A percentile compares a stretch with the other conserved stretches of the same genome.
Conservation (phyloP, 2,113 vertebrate genomes). For the Lethenteron reissneri region DNA sequence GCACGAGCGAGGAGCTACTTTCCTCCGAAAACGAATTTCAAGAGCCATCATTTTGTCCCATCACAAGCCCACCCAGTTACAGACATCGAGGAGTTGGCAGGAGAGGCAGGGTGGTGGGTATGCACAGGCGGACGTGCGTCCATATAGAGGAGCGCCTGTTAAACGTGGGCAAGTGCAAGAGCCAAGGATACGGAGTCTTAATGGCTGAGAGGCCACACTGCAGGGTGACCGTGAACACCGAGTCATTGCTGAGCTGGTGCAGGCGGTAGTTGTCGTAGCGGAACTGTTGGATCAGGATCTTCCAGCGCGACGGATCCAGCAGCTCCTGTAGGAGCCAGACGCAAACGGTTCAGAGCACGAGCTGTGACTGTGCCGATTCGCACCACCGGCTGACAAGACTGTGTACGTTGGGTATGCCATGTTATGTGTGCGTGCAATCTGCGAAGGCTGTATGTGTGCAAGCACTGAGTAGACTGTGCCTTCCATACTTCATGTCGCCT, state of each 20-base stretch:
- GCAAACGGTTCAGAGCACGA: too few species aligned
- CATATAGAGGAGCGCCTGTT: too few species aligned
- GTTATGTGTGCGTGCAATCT: too few species aligned
- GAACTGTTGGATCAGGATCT: constrained; percentile 96
- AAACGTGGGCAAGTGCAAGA: neutral
- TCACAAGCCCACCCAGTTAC: neutral
- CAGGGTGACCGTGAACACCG: constrained; percentile 90
- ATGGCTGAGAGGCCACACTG: constrained; percentile 96
- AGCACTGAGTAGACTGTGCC: too few species aligned
- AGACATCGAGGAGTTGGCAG: too few species aligned
- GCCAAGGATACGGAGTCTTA: constrained; percentile 92
- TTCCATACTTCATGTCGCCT: too few species aligned
- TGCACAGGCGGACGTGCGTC: too few species aligned
- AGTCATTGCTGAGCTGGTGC: constrained; percentile 95
- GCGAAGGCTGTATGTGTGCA: too few species aligned
- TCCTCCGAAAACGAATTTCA: neutral
- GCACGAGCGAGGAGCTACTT: neutral
- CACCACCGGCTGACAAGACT: too few species aligned
- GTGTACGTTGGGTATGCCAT: too few species aligned
- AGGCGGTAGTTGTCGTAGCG: constrained; percentile 98
- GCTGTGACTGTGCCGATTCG: too few species aligned
- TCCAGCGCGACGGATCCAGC: constrained; percentile 89
- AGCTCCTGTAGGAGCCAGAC: constrained; percentile 43
- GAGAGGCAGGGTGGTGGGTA: too few species aligned
- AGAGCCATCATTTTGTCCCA: neutral